Evolutionary conservation across 2,797 vertebrate genomes (phyloP), one percentile per base, ranked within the genome.

Genomic region (Bradypodion ventrale): DNA sequence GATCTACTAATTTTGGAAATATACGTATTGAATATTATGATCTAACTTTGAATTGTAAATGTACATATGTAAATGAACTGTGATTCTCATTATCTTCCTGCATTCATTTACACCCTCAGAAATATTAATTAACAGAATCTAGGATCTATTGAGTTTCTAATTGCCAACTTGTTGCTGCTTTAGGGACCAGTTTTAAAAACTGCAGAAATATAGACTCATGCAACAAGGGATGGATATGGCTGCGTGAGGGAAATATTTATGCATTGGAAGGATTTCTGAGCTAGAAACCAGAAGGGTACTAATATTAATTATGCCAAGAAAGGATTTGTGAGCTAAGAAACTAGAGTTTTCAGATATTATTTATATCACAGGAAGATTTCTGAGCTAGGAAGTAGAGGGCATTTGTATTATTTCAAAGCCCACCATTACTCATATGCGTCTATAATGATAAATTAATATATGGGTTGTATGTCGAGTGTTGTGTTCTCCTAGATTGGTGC

Each of bases 181-280:
- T 72, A 40, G 25, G 32, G n/a, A 63, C 2, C 29, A 5, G 37
- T 16, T 49, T 84, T 49, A 82, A 77, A 65, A 85, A 68, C 66
- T 7, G 8, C 8, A 27, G 16, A 35, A 23, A 4, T 23, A 1
- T 27, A 68, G 12, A 0, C n/a, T n/a, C 52, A 7, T 42, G 52
- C 60, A 29, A 29, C 2, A 1, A 0, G 12, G 4, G 21, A 68
- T 27, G 25, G n/a, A 56, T 73, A 29, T 74, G 19, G 2, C 21
- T 40, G 1, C 66, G 85, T 80, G 60, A 46, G 65, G n/a, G 3
- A 84, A 52, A 44, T 80, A 72, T 25, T 40, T 42, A 13, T 42
- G 15, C 35, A 5, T 15, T 69, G 35, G 12, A 40, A 80, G 3
- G 16, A 0, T n/a, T 80, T 16, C 65, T 76, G 66, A 80, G 32